Evolutionary conservation across 2,113 vertebrate genomes (phyloP).

Genomic region (Erythrocercus mccallii): DNA sequence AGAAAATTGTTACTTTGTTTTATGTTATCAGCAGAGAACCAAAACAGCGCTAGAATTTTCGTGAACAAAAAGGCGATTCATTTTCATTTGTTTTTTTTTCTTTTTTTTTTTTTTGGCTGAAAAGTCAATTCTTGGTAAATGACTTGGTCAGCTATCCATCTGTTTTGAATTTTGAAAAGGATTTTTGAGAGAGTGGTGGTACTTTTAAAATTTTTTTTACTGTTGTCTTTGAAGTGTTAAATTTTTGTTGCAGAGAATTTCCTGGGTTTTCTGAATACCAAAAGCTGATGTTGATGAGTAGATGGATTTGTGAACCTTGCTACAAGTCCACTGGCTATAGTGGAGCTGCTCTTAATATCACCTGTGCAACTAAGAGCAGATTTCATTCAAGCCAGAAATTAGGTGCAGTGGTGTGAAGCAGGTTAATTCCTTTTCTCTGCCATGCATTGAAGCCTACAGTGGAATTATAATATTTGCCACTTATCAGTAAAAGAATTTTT

Average conservation of each 20-base stretch:
- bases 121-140: background rate
- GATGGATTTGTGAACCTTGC: background rate
- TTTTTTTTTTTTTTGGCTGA: background rate
- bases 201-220: background rate
- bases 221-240: background rate
- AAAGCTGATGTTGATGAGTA: background rate
- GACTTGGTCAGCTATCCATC: background rate
- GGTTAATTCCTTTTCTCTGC: slow-evolving; percentile 32
- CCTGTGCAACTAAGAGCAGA: slow-evolving; percentile 1
- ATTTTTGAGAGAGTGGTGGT: background rate
- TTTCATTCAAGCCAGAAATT: slow-evolving; percentile 51
- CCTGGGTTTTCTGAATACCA: background rate
- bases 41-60: background rate
- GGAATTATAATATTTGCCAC: slow-evolving; percentile 36
- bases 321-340: background rate
- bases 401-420: slow-evolving; percentile 38
- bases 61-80: background rate
- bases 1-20: background rate
- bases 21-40: background rate
- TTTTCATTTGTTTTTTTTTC: background rate
- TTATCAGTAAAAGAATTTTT: slow-evolving; percentile 39
- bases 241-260: background rate
- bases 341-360: background rate
- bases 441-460: background rate
- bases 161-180: background rate